These are phyloP conservation scores for Tiliacea citrago DNA, from an alignment of 2,888 invertebrate species.

Conservation along the genomic window DNA sequence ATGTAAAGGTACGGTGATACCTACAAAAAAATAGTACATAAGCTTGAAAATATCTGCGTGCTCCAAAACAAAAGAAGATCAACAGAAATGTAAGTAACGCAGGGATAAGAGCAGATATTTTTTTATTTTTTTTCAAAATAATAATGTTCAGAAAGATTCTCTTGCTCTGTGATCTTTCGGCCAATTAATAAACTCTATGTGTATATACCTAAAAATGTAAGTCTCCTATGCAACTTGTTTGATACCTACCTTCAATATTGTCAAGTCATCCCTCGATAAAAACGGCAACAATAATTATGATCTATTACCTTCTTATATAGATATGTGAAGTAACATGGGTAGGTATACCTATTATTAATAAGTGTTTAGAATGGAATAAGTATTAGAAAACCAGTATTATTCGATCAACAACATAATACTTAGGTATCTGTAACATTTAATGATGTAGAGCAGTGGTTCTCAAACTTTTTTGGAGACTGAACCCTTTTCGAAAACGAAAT, in stretches of 20 bases:
- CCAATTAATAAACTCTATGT: constrained; percentile 9
- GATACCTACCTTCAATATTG: not conserved
- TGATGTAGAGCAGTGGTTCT: too few relatives aligned
- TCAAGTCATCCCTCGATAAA: not conserved
- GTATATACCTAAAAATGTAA: not conserved
- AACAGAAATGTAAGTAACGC: constrained; percentile 35
- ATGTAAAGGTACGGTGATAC: not conserved
- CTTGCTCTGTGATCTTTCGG: not conserved
- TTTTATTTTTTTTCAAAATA: not conserved
- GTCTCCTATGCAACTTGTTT: constrained; percentile 4
- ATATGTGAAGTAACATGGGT: not conserved
- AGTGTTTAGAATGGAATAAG: not conserved
- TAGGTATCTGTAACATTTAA: not conserved
- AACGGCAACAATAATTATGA: not conserved
- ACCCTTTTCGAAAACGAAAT: too few relatives aligned
- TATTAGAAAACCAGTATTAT: constrained; percentile 6
- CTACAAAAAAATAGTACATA: not conserved
- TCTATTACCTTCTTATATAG: not conserved
- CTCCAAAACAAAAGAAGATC: constrained; percentile 19
- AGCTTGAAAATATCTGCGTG: constrained; percentile 14
- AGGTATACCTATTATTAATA: not conserved
- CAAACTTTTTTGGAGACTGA: too few relatives aligned
- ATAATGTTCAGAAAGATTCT: constrained; percentile 14
- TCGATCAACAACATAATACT: not conserved
- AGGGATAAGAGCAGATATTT: not conserved